Conservation (phyloP, 2,113 vertebrate species). For the Butorides virescens region DNA sequence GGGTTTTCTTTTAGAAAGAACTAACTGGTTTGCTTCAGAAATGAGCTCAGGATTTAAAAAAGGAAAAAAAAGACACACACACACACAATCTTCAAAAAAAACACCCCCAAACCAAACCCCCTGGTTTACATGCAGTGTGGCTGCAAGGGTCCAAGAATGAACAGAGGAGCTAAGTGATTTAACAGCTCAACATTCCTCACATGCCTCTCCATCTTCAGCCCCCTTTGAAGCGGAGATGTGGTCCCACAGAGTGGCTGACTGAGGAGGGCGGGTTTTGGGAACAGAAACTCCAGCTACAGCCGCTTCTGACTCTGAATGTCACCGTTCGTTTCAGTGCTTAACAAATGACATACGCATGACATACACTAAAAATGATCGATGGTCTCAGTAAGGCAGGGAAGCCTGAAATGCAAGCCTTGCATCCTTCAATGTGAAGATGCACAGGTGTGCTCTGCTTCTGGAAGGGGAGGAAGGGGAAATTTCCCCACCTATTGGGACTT, state of each 20-base stretch:
- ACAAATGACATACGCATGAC: neutral
- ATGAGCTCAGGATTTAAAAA: neutral
- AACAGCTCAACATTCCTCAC: neutral
- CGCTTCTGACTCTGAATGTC: neutral
- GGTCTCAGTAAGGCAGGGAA: neutral
- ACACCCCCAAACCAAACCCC: neutral
- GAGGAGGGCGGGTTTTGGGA: neutral
- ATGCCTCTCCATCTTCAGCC: neutral
- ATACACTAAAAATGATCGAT: neutral
- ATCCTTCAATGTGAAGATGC: neutral
- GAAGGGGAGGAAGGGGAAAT: neutral
- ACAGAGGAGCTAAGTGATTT: neutral
- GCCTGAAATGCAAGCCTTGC: neutral
- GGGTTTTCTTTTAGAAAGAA: neutral
- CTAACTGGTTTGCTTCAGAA: neutral
- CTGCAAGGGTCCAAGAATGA: neutral
- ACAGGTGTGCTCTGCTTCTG: neutral
- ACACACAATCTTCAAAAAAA: no score
- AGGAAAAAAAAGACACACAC: neutral
- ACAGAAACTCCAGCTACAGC: neutral
- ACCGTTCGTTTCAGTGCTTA: neutral
- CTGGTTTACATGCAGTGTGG: neutral
- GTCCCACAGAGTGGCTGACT: neutral
- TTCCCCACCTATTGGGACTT: neutral
- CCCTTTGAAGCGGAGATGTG: neutral